Percentiles rank a stretch among this genome's conserved stretches.
Conservation (phyloP, 2,113 vertebrate genomes). For the Pungitius pungitius region DNA sequence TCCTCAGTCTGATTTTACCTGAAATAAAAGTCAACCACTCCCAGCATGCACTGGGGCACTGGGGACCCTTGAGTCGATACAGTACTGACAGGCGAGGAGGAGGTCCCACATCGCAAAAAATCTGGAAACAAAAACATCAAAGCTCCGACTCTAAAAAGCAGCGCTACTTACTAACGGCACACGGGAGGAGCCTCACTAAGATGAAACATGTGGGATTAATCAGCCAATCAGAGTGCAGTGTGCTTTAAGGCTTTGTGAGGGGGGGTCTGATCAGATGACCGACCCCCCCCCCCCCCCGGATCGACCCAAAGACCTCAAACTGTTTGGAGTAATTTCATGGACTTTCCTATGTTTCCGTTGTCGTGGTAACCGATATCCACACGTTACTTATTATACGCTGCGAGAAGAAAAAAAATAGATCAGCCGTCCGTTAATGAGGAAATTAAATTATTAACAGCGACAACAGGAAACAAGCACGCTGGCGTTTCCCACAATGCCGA, state of each 20-base stretch:
- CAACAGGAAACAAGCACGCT: neutral
- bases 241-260: no score
- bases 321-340: neutral
- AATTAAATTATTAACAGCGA: neutral
- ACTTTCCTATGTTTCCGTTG: neutral
- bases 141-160: neutral
- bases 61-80: neutral
- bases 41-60: conserved; percentile 1
- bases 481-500: conserved; percentile 4
- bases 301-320: neutral
- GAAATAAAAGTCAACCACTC: neutral
- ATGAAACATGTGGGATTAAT: no score
- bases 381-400: neutral
- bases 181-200: neutral
- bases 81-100: neutral
- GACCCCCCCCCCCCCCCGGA: neutral
- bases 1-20: no score
- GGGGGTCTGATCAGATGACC: neutral
- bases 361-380: neutral
- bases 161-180: neutral
- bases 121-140: neutral
- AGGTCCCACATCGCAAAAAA: neutral
- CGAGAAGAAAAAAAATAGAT: neutral
- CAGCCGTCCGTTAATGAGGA: neutral
- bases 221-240: no score